Evolutionary conservation across 2,888 invertebrate species (phyloP), one percentile per base, ranked within the genome.

Genomic region (Lycia hirtaria): DNA sequence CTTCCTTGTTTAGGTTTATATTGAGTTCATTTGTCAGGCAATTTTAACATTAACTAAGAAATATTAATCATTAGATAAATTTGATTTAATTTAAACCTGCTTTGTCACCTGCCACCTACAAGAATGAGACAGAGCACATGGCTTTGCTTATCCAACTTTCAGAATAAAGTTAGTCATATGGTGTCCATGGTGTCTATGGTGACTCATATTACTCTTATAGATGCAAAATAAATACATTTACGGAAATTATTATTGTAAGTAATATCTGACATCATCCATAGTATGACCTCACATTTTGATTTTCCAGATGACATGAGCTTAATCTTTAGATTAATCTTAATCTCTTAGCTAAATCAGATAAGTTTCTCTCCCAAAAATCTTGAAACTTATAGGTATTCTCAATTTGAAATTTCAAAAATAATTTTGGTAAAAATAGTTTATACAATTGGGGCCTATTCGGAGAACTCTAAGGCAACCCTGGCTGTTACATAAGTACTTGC

Each of bases 221-320:
- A n/a, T 26, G 3, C 26, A 15, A 10, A 24, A 14, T 14, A 0
- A 17, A 9, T 15, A 26, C 30, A 19, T 14, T 10, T 15, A 12
- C 41, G 43, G 43, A 52, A 32, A 22, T 50, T 50, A 43, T 44
- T 45, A 48, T 56, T 52, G 57, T 62, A 60, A 49, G 37, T n/a
- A n/a, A 47, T 43, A 49, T 60, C 55, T 70, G 69, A 75, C 65
- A 64, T 73, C 71, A 72, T 63, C 52, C 33, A 40, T 47, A 24
- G 61, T 56, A 69, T 72, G 68, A 68, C 62, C 65, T 72, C 62
- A 61, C 53, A 45, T 38, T 55, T 56, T 56, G 58, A 51, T 67
- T 65, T 44, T 56, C 24, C 3, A 24, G 0, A 41, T 41, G 26
- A 41, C 26, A 28, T 38, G 7, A 24, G 12, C 10, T 44, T 4